Evolutionary conservation across 2,888 invertebrate genomes (phyloP).

Genomic region (Shargacucullia verbasci): DNA sequence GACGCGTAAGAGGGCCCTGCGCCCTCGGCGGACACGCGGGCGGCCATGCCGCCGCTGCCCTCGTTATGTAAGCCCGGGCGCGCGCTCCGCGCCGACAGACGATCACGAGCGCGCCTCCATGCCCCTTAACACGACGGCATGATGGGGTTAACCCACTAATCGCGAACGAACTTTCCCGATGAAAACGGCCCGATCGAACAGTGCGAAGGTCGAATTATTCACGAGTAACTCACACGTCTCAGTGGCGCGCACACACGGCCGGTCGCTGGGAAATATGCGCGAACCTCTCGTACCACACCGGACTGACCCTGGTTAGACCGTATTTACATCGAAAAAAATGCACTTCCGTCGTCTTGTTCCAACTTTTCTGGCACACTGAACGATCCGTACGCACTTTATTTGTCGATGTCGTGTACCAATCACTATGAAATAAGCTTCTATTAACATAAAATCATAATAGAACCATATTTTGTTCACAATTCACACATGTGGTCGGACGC

Average conservation of each 20-base stretch:
- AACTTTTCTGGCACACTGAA: constrained; percentile 78
- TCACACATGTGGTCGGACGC: constrained; percentile 92
- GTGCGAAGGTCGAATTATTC: constrained; percentile 76
- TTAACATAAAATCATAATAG: constrained; percentile 80
- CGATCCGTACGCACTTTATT: constrained; percentile 76
- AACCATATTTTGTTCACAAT: constrained; percentile 87
- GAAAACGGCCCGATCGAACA: constrained; percentile 72
- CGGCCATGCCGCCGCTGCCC: constrained; percentile 89
- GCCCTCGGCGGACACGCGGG: constrained; percentile 86
- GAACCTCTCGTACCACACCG: constrained; percentile 82
- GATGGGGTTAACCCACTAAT: constrained; percentile 81
- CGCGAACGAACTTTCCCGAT: constrained; percentile 76
- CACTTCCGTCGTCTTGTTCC: constrained; percentile 84
- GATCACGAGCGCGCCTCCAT: constrained; percentile 89
- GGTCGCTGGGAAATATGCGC: constrained; percentile 75
- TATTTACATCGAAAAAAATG: constrained; percentile 88
- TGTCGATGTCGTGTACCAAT: constrained; percentile 72
- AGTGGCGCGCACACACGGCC: constrained; percentile 66
- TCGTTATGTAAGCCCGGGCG: constrained; percentile 88
- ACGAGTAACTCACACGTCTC: constrained; percentile 70
- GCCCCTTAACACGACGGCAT: constrained; percentile 86
- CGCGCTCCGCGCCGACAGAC: constrained; percentile 89
- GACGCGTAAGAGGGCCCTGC: constrained; percentile 92
- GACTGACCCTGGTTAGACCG: constrained; percentile 85
- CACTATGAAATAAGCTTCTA: constrained; percentile 74